phyloP scores from a whole-genome alignment of 2,113 vertebrate species.

The Chlamydotis undulata region DNA sequence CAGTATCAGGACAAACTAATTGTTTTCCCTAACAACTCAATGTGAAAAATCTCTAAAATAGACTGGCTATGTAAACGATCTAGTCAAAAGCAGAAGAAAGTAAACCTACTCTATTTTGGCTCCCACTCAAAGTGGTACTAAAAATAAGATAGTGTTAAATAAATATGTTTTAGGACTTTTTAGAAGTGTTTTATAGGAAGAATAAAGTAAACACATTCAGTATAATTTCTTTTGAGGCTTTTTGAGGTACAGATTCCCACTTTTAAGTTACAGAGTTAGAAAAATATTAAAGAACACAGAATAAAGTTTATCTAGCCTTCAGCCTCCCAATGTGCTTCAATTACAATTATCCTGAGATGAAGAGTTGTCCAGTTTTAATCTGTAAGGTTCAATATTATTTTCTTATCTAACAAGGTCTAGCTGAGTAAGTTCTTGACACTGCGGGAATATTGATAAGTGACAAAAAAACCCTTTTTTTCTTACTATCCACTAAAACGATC shows the following conservation, averaged over 20 bases:
- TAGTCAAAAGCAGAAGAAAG: background rate
- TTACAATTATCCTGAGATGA: background rate
- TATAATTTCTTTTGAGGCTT: background rate
- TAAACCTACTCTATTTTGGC: background rate
- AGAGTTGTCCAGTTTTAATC: background rate
- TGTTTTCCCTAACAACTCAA: background rate
- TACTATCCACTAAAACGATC: background rate
- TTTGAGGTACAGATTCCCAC: background rate
- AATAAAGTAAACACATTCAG: background rate
- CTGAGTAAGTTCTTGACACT: background rate
- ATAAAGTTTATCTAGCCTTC: background rate
- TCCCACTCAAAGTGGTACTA: background rate
- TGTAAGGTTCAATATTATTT: background rate
- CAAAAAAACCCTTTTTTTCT: background rate
- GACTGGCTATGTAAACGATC: background rate
- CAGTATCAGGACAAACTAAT: background rate
- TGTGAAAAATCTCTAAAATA: background rate
- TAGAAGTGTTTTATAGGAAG: background rate
- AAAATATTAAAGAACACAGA: background rate
- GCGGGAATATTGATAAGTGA: background rate
- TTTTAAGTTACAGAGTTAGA: background rate
- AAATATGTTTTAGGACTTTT: background rate
- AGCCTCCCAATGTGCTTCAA: background rate
- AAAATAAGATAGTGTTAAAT: slow-evolving; percentile 3
- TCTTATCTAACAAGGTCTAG: background rate